A percentile compares a stretch with the other conserved stretches of the same genome.
These are phyloP conservation scores for Salmo trutta DNA, from an alignment of 2,797 vertebrate species.

Conservation along the genomic window DNA sequence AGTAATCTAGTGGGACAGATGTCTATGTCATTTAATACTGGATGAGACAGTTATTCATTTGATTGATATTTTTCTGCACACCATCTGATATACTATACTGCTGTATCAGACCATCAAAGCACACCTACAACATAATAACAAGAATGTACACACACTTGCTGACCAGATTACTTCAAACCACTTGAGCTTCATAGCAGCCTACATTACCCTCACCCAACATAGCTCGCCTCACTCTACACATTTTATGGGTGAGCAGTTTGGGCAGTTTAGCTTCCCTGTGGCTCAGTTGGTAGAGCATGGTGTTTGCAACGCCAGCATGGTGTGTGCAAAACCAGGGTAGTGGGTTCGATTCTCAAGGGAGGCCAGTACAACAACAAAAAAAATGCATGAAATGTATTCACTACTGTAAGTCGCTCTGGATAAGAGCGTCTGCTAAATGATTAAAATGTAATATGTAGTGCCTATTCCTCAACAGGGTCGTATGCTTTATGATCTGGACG, in stretches of 20 bases:
- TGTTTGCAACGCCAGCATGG: too few species aligned
- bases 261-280: too few species aligned
- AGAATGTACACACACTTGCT: neutral
- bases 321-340: too few species aligned
- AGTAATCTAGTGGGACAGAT: slow-evolving; percentile 28
- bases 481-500: neutral
- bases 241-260: too few species aligned
- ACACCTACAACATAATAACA: neutral
- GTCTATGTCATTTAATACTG: slow-evolving; percentile 32
- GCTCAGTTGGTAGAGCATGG: too few species aligned
- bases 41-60: slow-evolving; percentile 18
- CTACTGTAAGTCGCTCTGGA: too few species aligned
- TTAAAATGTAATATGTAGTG: too few species aligned
- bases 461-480: neutral
- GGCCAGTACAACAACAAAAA: too few species aligned
- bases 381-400: too few species aligned
- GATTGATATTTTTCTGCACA: neutral
- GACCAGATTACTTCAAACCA: neutral
- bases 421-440: too few species aligned
- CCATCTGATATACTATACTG: neutral
- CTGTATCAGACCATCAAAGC: neutral
- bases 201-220: neutral
- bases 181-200: neutral
- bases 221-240: too few species aligned
- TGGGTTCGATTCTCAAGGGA: too few species aligned